Evolutionary conservation across 2,113 vertebrate genomes (phyloP), one percentile per base, ranked within the genome.

Genomic region (Gnathonemus echidnorhynchus): DNA sequence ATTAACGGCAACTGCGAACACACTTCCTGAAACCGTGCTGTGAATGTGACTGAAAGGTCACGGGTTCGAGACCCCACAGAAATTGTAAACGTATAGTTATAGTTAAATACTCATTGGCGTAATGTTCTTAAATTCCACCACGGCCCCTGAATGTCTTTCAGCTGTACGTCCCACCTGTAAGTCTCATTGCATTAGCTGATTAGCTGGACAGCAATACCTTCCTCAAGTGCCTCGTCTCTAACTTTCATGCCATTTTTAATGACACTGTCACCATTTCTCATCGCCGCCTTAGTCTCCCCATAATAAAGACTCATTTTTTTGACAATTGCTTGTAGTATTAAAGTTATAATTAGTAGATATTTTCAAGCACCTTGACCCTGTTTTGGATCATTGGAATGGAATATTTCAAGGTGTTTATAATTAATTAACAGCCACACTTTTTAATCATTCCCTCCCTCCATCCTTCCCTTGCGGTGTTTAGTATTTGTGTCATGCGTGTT

Each of bases 11-110:
- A 9, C 80, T n/a, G 80, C 21, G 45, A 24, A 46, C 3, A 15
- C 62, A 5, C 4, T 70, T 70, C 62, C 62, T 3, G 62, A 13
- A 13, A 31, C n/a, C 10, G 1, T 1, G 10, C n/a, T 4, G 62
- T 31, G 62, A 13, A 4, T 9, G 9, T 94, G 92, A 95, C 92
- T 94, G 94, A 95, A 94, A 95, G 94, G 77, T 70, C n/a, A 70
- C 10, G 9, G 62, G n/a, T 70, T 70, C 3, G 3, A 31, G 62
- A 70, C 27, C n/a, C 62, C 62, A 4, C 10, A 31, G 62, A 3
- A 70, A 70, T 70, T 58, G 6, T 58, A 74, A 70, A 70, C 9
- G 10, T 70, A 5, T 74, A 17, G 27, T 7, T 77, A 35, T 42
- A 42, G 74, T 42, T 35, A 39, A 35, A 74, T 74, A 2, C 27